phyloP scores from a whole-genome alignment of 2,888 invertebrate species.

The Escarpia spicata region DNA sequence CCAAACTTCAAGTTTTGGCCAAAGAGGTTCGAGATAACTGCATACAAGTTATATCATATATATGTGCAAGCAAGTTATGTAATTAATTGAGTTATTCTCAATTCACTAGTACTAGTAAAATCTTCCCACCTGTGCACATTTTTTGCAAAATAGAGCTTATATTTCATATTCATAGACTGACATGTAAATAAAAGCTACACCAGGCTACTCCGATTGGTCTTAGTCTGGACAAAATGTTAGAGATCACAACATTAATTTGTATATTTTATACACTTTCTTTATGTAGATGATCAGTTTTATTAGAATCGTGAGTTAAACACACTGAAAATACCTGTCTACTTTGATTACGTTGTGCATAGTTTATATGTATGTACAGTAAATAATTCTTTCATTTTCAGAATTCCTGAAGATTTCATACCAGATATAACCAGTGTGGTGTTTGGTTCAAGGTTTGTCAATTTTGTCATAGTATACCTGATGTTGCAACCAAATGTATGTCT shows the following conservation, averaged over 20 bases:
- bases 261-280: background rate
- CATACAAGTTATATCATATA: too few species aligned
- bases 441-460: slow-evolving; percentile 49
- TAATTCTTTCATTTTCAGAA: slow-evolving; percentile 43
- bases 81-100: background rate
- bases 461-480: background rate
- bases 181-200: background rate
- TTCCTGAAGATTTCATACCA: slow-evolving; percentile 53
- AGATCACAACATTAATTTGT: background rate
- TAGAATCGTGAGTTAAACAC: background rate
- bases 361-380: background rate
- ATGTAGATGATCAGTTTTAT: background rate
- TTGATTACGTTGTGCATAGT: background rate
- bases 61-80: background rate
- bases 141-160: background rate
- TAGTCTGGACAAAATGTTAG: background rate
- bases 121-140: background rate
- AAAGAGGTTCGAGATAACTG: too few species aligned
- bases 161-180: background rate
- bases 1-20: background rate
- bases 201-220: background rate
- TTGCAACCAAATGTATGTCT: too few species aligned
- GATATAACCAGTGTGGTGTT: slow-evolving; percentile 56
- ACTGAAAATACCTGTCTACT: background rate
- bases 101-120: background rate